Percentiles rank a stretch among this genome's conserved stretches.
phyloP scores from a whole-genome alignment of 2,888 invertebrate genomes.

The Ferdinandea cuprea region DNA sequence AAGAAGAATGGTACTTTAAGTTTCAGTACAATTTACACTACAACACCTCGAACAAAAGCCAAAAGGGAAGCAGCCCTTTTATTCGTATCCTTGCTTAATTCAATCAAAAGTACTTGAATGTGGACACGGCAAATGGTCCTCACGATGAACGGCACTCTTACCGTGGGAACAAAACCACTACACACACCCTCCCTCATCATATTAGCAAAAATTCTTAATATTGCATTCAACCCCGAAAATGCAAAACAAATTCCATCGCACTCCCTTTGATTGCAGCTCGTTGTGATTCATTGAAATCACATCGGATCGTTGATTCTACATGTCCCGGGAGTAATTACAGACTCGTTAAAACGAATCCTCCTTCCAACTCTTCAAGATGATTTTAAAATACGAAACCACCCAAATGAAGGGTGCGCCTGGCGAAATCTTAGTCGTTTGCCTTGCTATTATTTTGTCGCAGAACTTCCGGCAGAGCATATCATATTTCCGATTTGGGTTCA shows the following conservation, averaged over 20 bases:
- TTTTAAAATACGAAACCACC: conserved; percentile 33
- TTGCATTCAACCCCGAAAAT: conserved; percentile 26
- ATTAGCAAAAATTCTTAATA: conserved; percentile 17
- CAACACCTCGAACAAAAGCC: conserved; percentile 38
- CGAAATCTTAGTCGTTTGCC: conserved; percentile 21
- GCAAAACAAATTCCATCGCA: conserved; percentile 40
- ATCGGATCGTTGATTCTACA: conserved; percentile 8
- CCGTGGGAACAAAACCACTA: conserved; percentile 48
- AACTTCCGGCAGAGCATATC: conserved; percentile 50
- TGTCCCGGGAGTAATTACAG: conserved; percentile 40
- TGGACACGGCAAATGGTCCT: conserved; percentile 18
- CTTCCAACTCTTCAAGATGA: conserved; percentile 1
- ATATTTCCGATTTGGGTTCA: conserved; percentile 50
- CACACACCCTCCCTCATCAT: conserved; percentile 48
- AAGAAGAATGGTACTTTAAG: neutral
- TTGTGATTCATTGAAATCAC: conserved; percentile 30
- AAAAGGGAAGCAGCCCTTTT: conserved; percentile 11
- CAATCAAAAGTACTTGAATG: conserved; percentile 25
- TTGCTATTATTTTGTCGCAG: conserved; percentile 20
- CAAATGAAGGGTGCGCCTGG: conserved; percentile 51
- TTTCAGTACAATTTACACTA: conserved; percentile 26
- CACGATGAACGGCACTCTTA: conserved; percentile 12
- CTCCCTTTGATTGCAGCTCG: conserved; percentile 11
- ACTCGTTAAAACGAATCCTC: conserved; percentile 41
- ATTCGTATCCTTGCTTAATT: neutral